phyloP scores from a whole-genome alignment of 2,113 vertebrate species.

The Daphoenositta chrysoptera region DNA sequence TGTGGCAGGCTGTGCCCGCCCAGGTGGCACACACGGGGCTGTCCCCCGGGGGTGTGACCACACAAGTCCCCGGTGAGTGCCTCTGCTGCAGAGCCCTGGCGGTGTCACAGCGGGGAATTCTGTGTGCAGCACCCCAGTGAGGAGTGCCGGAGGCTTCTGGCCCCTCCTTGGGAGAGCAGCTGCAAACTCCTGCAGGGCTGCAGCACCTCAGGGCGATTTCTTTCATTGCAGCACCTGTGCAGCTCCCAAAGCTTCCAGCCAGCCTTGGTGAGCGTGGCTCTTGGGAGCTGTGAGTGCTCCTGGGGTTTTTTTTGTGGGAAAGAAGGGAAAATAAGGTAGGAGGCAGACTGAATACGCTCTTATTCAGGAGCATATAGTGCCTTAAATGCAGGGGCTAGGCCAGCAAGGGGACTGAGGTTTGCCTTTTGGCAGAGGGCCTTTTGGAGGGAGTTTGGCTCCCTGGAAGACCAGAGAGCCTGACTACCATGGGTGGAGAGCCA shows the following conservation, averaged over 20 bases:
- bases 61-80: background rate
- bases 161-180: background rate
- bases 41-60: background rate
- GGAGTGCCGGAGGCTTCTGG: fast-evolving
- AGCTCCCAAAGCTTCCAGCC: background rate
- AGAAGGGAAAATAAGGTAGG: background rate
- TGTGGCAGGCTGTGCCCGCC: background rate
- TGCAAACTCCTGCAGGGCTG: background rate
- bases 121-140: fast-evolving
- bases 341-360: background rate
- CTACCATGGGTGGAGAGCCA: background rate
- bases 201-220: fast-evolving
- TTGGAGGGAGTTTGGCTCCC: background rate
- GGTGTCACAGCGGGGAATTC: fast-evolving
- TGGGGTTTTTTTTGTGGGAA: background rate
- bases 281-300: background rate
- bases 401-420: background rate
- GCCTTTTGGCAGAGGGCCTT: background rate
- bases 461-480: background rate
- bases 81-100: background rate
- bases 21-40: background rate
- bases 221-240: fast-evolving
- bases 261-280: background rate
- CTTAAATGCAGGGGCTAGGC: background rate
- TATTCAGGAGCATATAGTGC: background rate